Evolutionary conservation across 1,140 invertebrate species (phyloP), one percentile per base, ranked within the genome.

Genomic region (Hycleus phaleratus): DNA sequence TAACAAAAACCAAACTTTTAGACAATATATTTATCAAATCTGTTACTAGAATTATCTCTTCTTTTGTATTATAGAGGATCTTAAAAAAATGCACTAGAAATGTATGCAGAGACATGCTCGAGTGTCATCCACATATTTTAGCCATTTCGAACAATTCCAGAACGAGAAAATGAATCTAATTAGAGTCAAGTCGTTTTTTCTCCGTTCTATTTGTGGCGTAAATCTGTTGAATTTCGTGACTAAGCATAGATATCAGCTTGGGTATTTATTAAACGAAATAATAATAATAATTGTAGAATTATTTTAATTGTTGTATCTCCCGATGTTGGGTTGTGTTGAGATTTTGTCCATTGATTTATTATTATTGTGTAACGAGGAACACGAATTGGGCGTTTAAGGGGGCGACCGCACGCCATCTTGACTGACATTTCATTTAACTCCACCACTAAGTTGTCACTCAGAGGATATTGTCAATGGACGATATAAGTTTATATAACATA

Each of bases 341-440:
- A 43, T 26, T 50, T 49, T 50, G 53, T 40, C 39, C 58, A 69
- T 61, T 66, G 70, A 72, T 72, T 72, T 72, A 72, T 72, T 71
- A 66, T 66, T 66, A 55, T 56, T 59, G 55, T 68, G 64, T 68
- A 68, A 66, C 60, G 63, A 66, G 63, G 55, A 65, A 72, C 70
- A 72, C 68, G 68, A 55, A 69, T 65, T 68, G 68, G 69, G 69
- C 70, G 67, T 68, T 52, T 55, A 63, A 62, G 47, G 44, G 49
- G 62, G 62, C 62, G 56, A 66, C 62, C 60, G 58, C 60, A 62
- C 57, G 62, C 68, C 64, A 67, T 68, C 69, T 68, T 72, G 70
- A 72, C 62, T 71, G 70, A 72, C 70, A 64, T 72, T 72, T 72
- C 70, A 72, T 72, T 72, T 72, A 72, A 72, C 67, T 72, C 67